A percentile compares a stretch with the other conserved stretches of the same genome.
Conservation (phyloP, 2,113 vertebrate species). For the Phalacrocorax aristotelis region DNA sequence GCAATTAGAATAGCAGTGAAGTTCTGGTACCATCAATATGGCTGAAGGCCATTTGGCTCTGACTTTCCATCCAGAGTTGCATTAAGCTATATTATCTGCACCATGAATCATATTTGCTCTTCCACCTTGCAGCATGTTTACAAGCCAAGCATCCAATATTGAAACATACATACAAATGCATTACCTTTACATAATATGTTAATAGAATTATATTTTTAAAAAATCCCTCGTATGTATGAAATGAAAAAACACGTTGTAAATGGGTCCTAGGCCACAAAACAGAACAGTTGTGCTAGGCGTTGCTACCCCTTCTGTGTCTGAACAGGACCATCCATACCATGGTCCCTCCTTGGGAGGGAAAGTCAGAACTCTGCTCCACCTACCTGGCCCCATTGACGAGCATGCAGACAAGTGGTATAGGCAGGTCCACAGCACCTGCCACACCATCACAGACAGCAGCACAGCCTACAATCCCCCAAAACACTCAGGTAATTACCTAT, state of each 20-base stretch:
- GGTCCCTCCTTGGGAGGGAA: fast-evolving
- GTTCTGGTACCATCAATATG: neutral
- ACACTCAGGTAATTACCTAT: neutral
- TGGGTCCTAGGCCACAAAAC: neutral
- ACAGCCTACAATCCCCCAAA: neutral
- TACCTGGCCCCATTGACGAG: fast-evolving
- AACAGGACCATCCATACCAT: fast-evolving
- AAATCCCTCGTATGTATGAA: neutral
- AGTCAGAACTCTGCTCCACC: neutral
- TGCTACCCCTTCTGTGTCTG: neutral
- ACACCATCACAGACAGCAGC: neutral
- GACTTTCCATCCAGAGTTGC: neutral
- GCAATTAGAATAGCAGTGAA: neutral
- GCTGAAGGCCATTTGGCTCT: neutral
- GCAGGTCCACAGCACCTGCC: fast-evolving
- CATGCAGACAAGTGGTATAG: neutral
- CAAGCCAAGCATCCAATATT: neutral
- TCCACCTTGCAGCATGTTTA: neutral
- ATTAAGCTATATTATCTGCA: neutral
- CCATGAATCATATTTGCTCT: neutral
- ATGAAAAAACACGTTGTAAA: neutral
- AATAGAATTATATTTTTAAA: neutral
- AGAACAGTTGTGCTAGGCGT: neutral
- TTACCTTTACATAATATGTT: neutral
- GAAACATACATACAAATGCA: neutral